phyloP scores from a whole-genome alignment of 2,113 vertebrate genomes.

The Syngnathus typhle region DNA sequence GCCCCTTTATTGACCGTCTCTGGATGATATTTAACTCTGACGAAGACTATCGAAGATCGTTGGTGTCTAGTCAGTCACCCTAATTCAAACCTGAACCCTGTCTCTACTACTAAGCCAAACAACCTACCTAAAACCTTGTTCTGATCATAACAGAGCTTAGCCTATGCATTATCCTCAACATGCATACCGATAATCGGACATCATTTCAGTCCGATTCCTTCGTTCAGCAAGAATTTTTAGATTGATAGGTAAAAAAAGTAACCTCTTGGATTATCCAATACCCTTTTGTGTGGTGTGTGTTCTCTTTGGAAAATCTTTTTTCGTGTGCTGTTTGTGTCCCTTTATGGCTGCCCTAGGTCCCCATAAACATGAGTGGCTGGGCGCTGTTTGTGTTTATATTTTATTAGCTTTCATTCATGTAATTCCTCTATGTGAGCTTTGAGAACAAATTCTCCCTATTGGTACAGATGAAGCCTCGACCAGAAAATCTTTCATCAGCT shows the following conservation, averaged over 20 bases:
- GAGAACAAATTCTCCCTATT: neutral
- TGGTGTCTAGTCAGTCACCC: no score
- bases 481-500: slow-evolving; percentile 2
- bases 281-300: neutral
- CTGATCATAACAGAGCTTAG: neutral
- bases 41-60: no score
- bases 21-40: neutral
- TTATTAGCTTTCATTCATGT: neutral
- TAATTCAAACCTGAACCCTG: no score
- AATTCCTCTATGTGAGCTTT: neutral
- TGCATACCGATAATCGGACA: no score
- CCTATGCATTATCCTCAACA: neutral
- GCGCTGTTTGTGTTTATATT: neutral
- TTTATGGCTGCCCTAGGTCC: neutral
- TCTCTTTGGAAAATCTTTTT: neutral
- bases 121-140: neutral
- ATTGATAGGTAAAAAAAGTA: neutral
- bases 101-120: no score
- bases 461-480: neutral
- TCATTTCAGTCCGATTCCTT: no score
- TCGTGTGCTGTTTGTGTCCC: neutral
- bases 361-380: neutral
- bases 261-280: neutral
- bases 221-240: no score
- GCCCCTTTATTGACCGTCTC: neutral